Evolutionary conservation across 2,888 invertebrate species (phyloP).

Genomic region (Incurvaria masculella): DNA sequence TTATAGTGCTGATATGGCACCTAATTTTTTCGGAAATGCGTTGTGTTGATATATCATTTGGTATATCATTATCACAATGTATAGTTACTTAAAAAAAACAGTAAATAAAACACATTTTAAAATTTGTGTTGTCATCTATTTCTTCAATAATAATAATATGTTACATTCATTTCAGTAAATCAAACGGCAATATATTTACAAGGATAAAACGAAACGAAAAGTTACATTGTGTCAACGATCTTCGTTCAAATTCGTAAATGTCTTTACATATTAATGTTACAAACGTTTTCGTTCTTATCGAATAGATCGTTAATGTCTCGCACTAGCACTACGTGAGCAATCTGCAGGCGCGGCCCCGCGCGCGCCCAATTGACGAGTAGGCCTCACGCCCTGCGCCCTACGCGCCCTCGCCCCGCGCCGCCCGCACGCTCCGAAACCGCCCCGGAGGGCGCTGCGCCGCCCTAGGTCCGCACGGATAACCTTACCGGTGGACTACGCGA

Average conservation of each 20-base stretch:
- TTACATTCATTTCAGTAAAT: constrained; percentile 55
- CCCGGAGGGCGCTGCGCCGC: too few species aligned
- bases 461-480: too few species aligned
- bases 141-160: constrained; percentile 52
- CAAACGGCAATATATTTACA: constrained; percentile 58
- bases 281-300: constrained; percentile 44
- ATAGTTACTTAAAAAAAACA: constrained; percentile 1
- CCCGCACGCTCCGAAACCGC: constrained; percentile 35
- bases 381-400: neutral
- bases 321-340: neutral
- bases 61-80: too few species aligned
- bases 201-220: constrained; percentile 51
- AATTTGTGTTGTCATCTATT: constrained; percentile 51
- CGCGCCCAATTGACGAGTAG: neutral
- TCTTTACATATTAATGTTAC: constrained; percentile 54
- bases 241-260: constrained; percentile 57
- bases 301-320: constrained; percentile 37
- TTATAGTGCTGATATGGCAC: too few species aligned
- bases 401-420: constrained; percentile 15
- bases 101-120: constrained; percentile 34
- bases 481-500: too few species aligned
- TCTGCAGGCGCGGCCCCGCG: neutral
- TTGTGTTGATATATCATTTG: too few species aligned
- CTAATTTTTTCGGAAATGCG: too few species aligned
- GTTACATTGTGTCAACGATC: constrained; percentile 45